A percentile compares a stretch with the other conserved stretches of the same genome.
phyloP scores from a whole-genome alignment of 2,888 invertebrate species.

The Onchidella celtica region DNA sequence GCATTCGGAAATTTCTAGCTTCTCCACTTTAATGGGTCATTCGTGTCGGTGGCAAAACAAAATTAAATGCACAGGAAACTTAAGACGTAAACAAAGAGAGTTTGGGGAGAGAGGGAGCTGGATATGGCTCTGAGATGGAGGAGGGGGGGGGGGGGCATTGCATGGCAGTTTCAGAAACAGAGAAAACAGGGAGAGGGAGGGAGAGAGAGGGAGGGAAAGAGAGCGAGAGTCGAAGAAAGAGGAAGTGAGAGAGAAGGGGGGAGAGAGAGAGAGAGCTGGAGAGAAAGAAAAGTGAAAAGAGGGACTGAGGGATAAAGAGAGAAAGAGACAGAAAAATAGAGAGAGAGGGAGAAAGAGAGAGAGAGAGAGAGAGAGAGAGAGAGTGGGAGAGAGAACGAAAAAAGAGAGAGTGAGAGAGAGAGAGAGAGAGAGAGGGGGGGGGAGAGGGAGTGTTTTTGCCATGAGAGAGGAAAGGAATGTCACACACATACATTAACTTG shows the following conservation, averaged over 20 bases:
- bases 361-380: slow-evolving; percentile 4
- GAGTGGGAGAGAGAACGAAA: background rate
- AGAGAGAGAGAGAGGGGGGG: background rate
- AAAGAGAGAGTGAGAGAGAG: background rate
- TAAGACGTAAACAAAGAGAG: too few species aligned
- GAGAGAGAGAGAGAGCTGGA: slow-evolving; percentile 13
- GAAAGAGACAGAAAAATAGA: background rate
- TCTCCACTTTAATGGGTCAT: too few species aligned
- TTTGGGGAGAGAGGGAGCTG: too few species aligned
- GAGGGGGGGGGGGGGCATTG: too few species aligned
- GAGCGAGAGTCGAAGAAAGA: background rate
- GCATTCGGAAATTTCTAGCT: too few species aligned
- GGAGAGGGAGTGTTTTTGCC: background rate
- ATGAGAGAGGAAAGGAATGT: background rate
- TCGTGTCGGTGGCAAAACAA: too few species aligned
- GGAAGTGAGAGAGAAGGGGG: background rate
- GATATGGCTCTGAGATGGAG: too few species aligned
- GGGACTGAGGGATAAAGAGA: slow-evolving; percentile 31
- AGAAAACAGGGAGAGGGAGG: slow-evolving; percentile 22
- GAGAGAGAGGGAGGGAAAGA: background rate
- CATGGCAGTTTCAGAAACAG: too few species aligned
- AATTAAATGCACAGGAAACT: too few species aligned
- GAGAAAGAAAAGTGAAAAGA: background rate
- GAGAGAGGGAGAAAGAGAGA: slow-evolving; percentile 4
- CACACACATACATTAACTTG: too few species aligned